Evolutionary conservation across 1,140 invertebrate genomes (phyloP).

Genomic region (Drosophila grimshawi): DNA sequence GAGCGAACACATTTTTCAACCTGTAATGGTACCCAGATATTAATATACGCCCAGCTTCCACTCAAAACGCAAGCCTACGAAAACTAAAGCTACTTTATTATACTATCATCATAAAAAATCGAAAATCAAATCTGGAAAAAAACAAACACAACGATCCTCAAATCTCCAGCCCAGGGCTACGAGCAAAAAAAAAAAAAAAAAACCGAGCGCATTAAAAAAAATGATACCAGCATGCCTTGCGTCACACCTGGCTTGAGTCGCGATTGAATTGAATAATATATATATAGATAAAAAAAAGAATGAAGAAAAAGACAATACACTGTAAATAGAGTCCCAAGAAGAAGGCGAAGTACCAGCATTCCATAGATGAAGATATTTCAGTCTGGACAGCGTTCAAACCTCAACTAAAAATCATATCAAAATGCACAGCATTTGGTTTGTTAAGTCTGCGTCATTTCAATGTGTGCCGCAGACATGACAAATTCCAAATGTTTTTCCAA

Average conservation of each 20-base stretch:
- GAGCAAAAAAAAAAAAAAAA: constrained; percentile 52
- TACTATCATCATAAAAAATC: constrained; percentile 5
- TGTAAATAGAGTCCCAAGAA: constrained; percentile 72
- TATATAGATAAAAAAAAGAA: constrained; percentile 31
- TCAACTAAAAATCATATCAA: constrained; percentile 4
- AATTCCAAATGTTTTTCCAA: constrained; percentile 23
- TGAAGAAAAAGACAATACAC: constrained; percentile 53
- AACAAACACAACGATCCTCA: constrained; percentile 40
- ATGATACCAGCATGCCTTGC: constrained; percentile 75
- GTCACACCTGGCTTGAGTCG: constrained; percentile 82
- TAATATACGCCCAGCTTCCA: constrained; percentile 84
- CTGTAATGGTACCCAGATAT: constrained; percentile 84
- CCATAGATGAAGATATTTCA: constrained; percentile 32
- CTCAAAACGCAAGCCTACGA: constrained; percentile 57
- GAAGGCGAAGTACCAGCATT: constrained; percentile 50
- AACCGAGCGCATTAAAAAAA: constrained; percentile 51
- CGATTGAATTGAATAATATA: constrained; percentile 77
- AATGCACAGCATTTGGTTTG: constrained; percentile 42
- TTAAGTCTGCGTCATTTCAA: constrained; percentile 66
- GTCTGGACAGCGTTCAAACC: constrained; percentile 36
- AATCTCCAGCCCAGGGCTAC: constrained; percentile 52
- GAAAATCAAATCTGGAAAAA: constrained; percentile 30
- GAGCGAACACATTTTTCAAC: constrained; percentile 71
- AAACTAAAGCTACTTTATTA: constrained; percentile 37
- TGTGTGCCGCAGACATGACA: constrained; percentile 66